Evolutionary conservation across 2,888 invertebrate genomes (phyloP).

Genomic region (Hirtodrosophila trivittata): DNA sequence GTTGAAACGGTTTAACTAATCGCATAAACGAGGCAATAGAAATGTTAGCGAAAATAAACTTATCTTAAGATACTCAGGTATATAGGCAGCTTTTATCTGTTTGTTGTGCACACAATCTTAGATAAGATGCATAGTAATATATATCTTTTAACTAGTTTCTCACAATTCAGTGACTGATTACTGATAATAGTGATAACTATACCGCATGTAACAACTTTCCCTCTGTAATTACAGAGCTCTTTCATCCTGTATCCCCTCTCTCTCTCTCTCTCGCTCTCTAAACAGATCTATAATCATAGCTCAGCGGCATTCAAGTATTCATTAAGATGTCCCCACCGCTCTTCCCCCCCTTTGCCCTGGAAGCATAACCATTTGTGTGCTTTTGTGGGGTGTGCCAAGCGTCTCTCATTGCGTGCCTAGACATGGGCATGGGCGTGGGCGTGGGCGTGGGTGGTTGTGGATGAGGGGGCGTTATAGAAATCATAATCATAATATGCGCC

Average conservation of each 20-base stretch:
- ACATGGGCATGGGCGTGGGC: constrained; percentile 27
- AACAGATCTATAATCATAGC: constrained; percentile 23
- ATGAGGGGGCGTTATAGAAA: constrained; percentile 37
- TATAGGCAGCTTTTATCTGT: too few species aligned
- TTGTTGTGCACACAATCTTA: too few species aligned
- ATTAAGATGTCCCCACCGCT: constrained; percentile 11
- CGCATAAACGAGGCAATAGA: too few species aligned
- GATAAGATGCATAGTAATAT: too few species aligned
- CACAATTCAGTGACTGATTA: not conserved
- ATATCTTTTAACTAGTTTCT: too few species aligned
- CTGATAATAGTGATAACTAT: constrained; percentile 28
- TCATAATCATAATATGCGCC: constrained; percentile 50
- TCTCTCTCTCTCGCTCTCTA: too few species aligned
- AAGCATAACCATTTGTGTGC: constrained; percentile 29
- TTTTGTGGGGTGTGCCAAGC: constrained; percentile 49
- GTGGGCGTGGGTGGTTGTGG: constrained; percentile 39
- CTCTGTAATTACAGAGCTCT: constrained; percentile 22
- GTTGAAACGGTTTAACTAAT: too few species aligned
- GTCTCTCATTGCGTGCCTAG: constrained; percentile 23
- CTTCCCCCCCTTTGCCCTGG: not conserved
- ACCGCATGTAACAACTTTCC: constrained; percentile 21
- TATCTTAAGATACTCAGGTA: too few species aligned
- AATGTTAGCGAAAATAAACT: too few species aligned
- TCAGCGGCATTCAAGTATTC: constrained; percentile 15
- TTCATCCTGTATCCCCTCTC: not conserved